phyloP scores from a whole-genome alignment of 23 tunicate genomes.

The Halocynthia roretzi region DNA sequence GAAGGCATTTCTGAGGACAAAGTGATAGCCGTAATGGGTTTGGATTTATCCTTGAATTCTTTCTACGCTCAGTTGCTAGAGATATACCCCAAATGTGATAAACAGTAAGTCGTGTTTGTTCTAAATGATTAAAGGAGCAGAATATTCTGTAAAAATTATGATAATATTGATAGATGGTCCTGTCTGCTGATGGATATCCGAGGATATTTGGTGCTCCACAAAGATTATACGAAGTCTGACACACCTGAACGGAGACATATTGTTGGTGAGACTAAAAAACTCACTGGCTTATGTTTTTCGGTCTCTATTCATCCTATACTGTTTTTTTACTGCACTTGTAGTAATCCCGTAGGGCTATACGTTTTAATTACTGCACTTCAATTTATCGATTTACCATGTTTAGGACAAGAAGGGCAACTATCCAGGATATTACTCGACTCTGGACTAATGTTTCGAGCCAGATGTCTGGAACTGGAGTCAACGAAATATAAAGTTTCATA shows the following conservation, averaged over 20 bases:
- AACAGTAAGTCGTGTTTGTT: background rate
- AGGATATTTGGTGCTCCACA: conserved; percentile 5
- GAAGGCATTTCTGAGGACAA: conserved; percentile 1
- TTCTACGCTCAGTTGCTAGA: conserved; percentile 11
- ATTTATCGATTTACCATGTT: background rate
- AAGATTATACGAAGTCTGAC: conserved; percentile 3
- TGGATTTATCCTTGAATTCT: conserved; percentile 33
- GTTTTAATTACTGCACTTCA: background rate
- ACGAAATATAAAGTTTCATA: conserved; percentile 8
- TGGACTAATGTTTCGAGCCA: conserved; percentile 3
- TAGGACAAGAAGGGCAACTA: conserved; percentile 1
- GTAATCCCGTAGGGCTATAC: background rate
- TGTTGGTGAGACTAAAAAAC: background rate
- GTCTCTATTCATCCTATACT: too few species aligned
- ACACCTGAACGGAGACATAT: conserved; percentile 2
- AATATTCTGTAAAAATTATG: background rate
- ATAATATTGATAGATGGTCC: background rate
- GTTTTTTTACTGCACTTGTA: too few species aligned
- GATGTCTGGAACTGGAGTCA: conserved; percentile 8
- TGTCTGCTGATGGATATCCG: background rate
- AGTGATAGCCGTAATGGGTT: conserved; percentile 48
- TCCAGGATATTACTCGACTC: background rate
- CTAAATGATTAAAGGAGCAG: background rate
- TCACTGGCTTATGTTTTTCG: too few species aligned
- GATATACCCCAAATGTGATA: conserved; percentile 32